Conservation (phyloP, 2,113 vertebrate species). For the Zosterops japonicus region DNA sequence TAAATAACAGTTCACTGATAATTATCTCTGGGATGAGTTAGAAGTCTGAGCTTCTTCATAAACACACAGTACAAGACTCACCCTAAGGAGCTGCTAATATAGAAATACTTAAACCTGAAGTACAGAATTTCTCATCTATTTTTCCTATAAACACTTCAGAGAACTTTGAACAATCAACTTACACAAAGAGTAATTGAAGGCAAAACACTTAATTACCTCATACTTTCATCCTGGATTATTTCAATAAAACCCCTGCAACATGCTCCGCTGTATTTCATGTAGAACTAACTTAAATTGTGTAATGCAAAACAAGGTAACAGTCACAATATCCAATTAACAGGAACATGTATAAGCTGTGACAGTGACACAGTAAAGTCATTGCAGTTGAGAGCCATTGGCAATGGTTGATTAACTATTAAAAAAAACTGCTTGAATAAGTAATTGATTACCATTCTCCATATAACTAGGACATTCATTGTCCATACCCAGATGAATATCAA, state of each 20-base stretch:
- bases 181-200: background rate
- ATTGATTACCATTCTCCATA: background rate
- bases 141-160: background rate
- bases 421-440: constrained; percentile 25
- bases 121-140: background rate
- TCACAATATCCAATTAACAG: constrained; percentile 4
- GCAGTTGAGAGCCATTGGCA: background rate
- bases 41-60: background rate
- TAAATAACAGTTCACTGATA: background rate
- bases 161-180: background rate
- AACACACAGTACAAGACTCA: background rate
- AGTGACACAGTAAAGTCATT: background rate
- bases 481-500: background rate
- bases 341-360: background rate
- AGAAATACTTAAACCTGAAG: background rate
- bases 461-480: background rate
- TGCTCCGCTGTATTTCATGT: background rate
- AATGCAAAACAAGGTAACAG: background rate
- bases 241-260: background rate
- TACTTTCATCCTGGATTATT: background rate
- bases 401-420: background rate
- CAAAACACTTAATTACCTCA: background rate
- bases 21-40: background rate
- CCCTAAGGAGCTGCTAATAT: background rate
- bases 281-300: background rate